Conservation (phyloP, 2,888 invertebrate genomes). For the Clepsis dumicolana region DNA sequence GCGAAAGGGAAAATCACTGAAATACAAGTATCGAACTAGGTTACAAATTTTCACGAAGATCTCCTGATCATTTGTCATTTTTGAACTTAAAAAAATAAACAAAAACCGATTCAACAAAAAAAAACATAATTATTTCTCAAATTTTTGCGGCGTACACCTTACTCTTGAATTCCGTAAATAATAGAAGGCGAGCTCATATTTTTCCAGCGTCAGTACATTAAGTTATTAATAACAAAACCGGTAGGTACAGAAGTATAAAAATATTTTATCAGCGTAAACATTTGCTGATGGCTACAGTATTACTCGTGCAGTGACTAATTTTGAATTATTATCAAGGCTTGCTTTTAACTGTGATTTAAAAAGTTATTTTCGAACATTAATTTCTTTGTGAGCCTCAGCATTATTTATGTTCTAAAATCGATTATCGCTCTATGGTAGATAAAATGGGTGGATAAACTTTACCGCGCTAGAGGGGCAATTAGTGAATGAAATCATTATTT, state of each 20-base stretch:
- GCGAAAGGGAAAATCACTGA: slow-evolving; percentile 6
- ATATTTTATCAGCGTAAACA: not conserved
- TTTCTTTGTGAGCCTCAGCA: not conserved
- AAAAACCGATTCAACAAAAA: too few species aligned
- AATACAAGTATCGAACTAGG: not conserved
- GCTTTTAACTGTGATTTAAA: not conserved
- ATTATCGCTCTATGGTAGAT: too few species aligned
- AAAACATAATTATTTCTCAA: too few species aligned
- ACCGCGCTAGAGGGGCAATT: too few species aligned
- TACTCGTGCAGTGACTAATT: not conserved
- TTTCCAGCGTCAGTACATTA: not conserved
- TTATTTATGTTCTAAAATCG: too few species aligned
- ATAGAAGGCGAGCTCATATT: not conserved
- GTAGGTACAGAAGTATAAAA: not conserved
- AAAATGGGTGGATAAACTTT: too few species aligned
- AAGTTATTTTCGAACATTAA: not conserved
- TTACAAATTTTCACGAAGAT: too few species aligned
- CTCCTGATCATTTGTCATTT: too few species aligned
- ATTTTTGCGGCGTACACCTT: too few species aligned
- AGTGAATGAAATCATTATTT: too few species aligned
- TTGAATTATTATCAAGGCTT: not conserved
- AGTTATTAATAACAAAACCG: not conserved
- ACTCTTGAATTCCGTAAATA: too few species aligned
- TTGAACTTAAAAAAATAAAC: too few species aligned
- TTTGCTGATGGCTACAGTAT: not conserved